These are phyloP conservation scores for Taphrorychus bicolor DNA, from an alignment of 2,888 invertebrate genomes.

Conservation along the genomic window DNA sequence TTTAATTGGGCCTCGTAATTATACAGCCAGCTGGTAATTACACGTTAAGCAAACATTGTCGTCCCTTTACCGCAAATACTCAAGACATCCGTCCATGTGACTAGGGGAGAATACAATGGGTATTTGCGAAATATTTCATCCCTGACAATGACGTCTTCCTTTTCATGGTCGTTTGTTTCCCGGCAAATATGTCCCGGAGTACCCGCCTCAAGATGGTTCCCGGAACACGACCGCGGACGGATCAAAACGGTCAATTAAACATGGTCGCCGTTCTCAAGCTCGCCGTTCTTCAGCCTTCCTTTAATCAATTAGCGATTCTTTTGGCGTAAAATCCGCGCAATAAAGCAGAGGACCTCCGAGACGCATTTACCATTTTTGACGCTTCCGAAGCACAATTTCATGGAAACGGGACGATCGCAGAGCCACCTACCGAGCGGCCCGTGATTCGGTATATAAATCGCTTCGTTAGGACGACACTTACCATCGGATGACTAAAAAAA, in stretches of 20 bases:
- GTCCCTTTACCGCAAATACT: background rate
- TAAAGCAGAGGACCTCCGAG: slow-evolving; percentile 44
- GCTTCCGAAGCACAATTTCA: slow-evolving; percentile 46
- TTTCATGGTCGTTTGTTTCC: background rate
- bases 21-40: slow-evolving; percentile 59
- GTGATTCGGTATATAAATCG: slow-evolving; percentile 44
- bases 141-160: background rate
- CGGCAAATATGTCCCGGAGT: no score
- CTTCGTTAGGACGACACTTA: slow-evolving; percentile 23
- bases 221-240: background rate
- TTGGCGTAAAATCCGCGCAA: slow-evolving; percentile 45
- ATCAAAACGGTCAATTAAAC: slow-evolving; percentile 6
- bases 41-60: slow-evolving; percentile 55
- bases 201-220: background rate
- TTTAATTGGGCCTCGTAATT: slow-evolving; percentile 61
- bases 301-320: slow-evolving; percentile 40
- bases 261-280: slow-evolving; percentile 15
- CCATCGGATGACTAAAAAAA: background rate
- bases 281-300: slow-evolving; percentile 2
- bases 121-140: no score
- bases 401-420: slow-evolving; percentile 44
- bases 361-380: slow-evolving; percentile 49
- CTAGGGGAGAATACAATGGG: no score
- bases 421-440: slow-evolving; percentile 47
- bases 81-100: background rate